These are phyloP conservation scores for Chlorops oryzae DNA, from an alignment of 1,140 invertebrate genomes.

Conservation along the genomic window DNA sequence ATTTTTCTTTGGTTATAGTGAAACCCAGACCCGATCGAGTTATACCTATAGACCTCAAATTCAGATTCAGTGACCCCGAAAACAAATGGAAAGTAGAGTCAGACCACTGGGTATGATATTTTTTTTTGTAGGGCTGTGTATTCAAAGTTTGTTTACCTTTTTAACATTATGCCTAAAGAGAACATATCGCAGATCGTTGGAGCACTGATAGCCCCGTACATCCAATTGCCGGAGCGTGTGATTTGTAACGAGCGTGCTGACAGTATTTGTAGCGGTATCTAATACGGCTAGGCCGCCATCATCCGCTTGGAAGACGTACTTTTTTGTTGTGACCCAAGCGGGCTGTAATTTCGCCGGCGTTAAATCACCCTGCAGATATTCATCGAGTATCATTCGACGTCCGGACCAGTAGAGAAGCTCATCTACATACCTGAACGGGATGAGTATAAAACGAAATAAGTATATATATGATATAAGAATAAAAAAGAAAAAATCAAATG, in stretches of 20 bases:
- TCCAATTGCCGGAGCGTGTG: conserved; percentile 78
- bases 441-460: not conserved
- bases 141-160: no score
- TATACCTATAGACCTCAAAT: no score
- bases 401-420: conserved; percentile 80
- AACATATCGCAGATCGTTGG: conserved; percentile 71
- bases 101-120: no score
- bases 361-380: conserved; percentile 70
- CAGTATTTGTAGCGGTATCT: conserved; percentile 66
- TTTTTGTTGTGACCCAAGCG: conserved; percentile 69
- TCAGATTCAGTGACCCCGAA: no score
- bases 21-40: no score
- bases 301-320: conserved; percentile 77
- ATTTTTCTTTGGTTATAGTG: no score
- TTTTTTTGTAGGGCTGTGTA: no score
- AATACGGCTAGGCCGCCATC: conserved; percentile 71
- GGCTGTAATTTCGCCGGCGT: conserved; percentile 66
- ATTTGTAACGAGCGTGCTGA: conserved; percentile 73
- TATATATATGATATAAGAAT: no score
- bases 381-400: conserved; percentile 70
- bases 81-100: no score
- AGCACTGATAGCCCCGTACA: conserved; percentile 75
- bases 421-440: conserved; percentile 65
- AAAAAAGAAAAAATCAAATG: not conserved
- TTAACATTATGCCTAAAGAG: conserved; percentile 82